These are phyloP conservation scores for Regulus satrapa DNA, from an alignment of 2,113 vertebrate genomes.

Conservation along the genomic window DNA sequence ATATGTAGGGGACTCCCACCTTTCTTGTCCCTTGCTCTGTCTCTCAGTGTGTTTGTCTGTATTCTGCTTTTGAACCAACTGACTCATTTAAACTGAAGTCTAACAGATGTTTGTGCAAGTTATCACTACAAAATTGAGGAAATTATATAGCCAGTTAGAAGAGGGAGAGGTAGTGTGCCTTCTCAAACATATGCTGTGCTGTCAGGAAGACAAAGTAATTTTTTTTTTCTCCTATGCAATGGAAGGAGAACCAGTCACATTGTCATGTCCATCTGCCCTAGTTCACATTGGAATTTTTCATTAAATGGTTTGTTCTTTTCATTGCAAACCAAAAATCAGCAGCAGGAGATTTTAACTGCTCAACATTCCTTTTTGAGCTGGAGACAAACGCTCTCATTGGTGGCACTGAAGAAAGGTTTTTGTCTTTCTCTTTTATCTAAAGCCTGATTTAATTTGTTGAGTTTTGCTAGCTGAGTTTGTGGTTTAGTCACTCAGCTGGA, in stretches of 20 bases:
- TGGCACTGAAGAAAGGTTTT: not conserved
- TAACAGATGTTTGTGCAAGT: not conserved
- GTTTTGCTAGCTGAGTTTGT: not conserved
- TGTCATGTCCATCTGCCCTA: not conserved
- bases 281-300: not conserved
- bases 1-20: not conserved
- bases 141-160: not conserved
- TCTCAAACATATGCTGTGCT: not conserved
- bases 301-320: not conserved
- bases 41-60: accelerated
- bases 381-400: not conserved
- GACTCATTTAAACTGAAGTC: not conserved
- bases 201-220: not conserved
- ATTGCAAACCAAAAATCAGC: not conserved
- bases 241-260: not conserved
- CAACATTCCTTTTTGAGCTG: not conserved
- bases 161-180: not conserved
- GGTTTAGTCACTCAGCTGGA: not conserved
- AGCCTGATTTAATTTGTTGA: not conserved
- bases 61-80: not conserved
- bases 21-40: not conserved
- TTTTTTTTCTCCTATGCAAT: not conserved
- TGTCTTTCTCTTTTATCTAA: not conserved
- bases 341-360: not conserved
- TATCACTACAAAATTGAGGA: not conserved